phyloP scores from a whole-genome alignment of 2,888 invertebrate species.

The Ischnus inquisitorius region DNA sequence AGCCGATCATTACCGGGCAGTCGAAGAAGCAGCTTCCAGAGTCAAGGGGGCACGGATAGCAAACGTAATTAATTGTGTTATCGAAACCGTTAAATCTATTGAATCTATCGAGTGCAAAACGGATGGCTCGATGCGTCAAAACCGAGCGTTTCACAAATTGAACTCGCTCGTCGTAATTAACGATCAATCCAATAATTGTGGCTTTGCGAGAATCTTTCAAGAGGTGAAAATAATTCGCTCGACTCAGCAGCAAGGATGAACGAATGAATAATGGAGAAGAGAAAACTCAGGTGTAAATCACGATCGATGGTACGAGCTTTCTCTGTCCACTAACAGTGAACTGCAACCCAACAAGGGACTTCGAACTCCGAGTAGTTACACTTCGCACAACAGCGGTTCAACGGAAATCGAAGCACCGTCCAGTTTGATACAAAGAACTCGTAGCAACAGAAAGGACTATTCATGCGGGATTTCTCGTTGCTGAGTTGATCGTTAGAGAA shows the following conservation, averaged over 20 bases:
- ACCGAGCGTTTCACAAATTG: neutral
- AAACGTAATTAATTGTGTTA: constrained; percentile 79
- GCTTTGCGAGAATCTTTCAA: neutral
- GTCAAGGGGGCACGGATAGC: constrained; percentile 82
- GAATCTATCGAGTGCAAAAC: too few species aligned
- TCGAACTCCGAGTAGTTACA: constrained; percentile 16
- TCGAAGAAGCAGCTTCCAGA: constrained; percentile 93
- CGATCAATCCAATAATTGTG: neutral
- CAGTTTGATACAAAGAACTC: constrained; percentile 23
- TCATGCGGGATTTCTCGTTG: neutral
- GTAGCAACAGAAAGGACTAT: neutral
- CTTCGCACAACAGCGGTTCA: neutral
- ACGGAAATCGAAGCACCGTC: neutral
- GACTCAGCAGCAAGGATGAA: neutral
- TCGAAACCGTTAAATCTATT: neutral
- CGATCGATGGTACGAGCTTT: neutral
- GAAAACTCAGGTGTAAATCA: neutral
- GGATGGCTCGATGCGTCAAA: too few species aligned
- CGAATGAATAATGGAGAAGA: constrained; percentile 17
- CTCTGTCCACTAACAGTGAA: neutral
- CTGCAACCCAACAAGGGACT: neutral
- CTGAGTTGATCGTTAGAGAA: neutral
- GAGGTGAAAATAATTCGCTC: neutral
- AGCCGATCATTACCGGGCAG: constrained; percentile 95
- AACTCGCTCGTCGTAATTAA: neutral